Conservation (phyloP, 2,888 invertebrate species). For the Ichneumoninae sp. region DNA sequence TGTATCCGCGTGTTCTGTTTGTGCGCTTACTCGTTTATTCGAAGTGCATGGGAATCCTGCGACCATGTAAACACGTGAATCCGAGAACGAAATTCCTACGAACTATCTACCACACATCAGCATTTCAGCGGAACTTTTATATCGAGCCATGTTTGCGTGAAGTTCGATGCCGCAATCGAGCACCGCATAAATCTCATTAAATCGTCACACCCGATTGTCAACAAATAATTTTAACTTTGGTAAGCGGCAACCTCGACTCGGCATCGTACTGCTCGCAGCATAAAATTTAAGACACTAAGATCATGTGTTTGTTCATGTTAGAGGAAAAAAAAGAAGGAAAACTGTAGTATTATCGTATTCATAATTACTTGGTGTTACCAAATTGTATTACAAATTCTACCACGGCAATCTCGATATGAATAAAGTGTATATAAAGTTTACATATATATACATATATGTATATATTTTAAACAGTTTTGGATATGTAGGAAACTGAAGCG, state of each 20-base stretch:
- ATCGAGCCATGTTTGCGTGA: conserved; percentile 70
- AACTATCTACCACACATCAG: conserved; percentile 78
- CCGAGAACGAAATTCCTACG: conserved; percentile 70
- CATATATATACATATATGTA: conserved; percentile 15
- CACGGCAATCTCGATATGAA: conserved; percentile 37
- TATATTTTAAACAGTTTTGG: conserved; percentile 33
- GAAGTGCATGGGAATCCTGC: conserved; percentile 67
- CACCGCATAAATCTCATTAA: conserved; percentile 7
- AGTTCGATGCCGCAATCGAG: conserved; percentile 70
- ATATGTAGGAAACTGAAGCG: conserved; percentile 54
- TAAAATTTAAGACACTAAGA: conserved; percentile 67
- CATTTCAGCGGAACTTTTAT: conserved; percentile 75
- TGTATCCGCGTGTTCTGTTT: conserved; percentile 35
- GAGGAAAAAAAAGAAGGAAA: background rate
- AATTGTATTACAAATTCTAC: conserved; percentile 56
- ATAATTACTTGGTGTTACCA: conserved; percentile 38
- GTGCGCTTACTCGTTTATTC: conserved; percentile 67
- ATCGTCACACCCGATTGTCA: background rate
- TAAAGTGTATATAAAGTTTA: conserved; percentile 25
- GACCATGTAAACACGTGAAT: conserved; percentile 60
- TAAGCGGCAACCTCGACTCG: background rate
- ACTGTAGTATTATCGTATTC: conserved; percentile 35
- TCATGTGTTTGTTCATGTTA: conserved; percentile 22
- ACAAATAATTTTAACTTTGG: background rate
- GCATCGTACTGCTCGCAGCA: conserved; percentile 62